These are phyloP conservation scores for Peromyscus maniculatus DNA, from an alignment of 2,113 vertebrate genomes.

Conservation along the genomic window DNA sequence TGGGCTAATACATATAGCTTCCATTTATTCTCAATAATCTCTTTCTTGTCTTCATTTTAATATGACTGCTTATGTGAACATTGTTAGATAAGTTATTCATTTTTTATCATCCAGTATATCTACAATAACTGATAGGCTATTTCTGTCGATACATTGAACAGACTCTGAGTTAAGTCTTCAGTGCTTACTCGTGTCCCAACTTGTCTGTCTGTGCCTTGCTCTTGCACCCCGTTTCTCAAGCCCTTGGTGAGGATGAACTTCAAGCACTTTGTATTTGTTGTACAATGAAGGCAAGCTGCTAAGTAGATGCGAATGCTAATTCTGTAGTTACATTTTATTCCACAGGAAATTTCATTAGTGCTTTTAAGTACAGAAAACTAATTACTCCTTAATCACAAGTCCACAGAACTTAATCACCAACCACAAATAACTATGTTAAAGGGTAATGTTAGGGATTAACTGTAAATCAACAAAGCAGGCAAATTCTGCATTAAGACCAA, in stretches of 20 bases:
- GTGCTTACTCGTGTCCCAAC: slow-evolving; percentile 62
- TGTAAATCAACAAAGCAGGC: slow-evolving; percentile 67
- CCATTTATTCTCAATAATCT: slow-evolving; percentile 84
- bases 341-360: slow-evolving; percentile 61
- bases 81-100: slow-evolving; percentile 88
- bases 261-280: slow-evolving; percentile 31
- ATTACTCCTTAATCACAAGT: slow-evolving; percentile 75
- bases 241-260: not conserved
- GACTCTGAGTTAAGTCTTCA: slow-evolving; percentile 61
- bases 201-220: not conserved
- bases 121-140: slow-evolving; percentile 79
- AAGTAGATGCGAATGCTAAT: not conserved
- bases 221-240: not conserved
- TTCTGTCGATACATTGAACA: slow-evolving; percentile 82
- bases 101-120: slow-evolving; percentile 82
- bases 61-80: slow-evolving; percentile 88
- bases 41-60: slow-evolving; percentile 86
- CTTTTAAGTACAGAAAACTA: slow-evolving; percentile 69
- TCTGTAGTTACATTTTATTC: slow-evolving; percentile 73
- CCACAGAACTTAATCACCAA: slow-evolving; percentile 41
- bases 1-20: not conserved
- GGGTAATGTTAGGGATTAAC: slow-evolving; percentile 74
- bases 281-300: not conserved
- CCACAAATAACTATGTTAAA: slow-evolving; percentile 77
- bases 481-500: slow-evolving; percentile 54